Base-by-base conservation (phyloP, 2,888 invertebrate species). In the Chrysolina americana region DNA sequence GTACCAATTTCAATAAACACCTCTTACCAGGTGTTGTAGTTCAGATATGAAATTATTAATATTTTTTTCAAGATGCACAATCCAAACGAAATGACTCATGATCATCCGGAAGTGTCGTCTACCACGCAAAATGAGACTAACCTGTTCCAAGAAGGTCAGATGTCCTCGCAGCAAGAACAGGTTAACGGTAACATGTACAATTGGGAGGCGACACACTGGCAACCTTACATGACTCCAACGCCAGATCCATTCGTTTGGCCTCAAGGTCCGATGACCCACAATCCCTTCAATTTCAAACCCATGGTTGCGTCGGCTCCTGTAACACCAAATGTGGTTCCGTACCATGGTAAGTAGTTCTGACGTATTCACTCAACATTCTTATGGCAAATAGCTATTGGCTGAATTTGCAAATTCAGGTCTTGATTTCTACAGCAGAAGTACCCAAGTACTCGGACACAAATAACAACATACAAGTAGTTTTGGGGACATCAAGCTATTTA, bases 221-320 rank as follows among this genome's bases (percentile, higher is more conserved):
- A 76, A 50, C 70, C 75, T 0, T 77, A 73, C 21, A 62, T 77
- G n/a, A 70, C 77, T 2, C 73, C 76, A 21, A 73, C 76, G 1
- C 71, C 78, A 10, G 77, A 81, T 53, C 79, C 80, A 10, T 79
- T 79, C 53, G 74, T 81, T 15, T 84, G 83, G 83, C 81, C 83
- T 8, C 80, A 80, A 41, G 78, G 76, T 41, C 79, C 81, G 0
- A 65, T 75, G 6, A 77, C 79, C 47, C 82, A 78, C 9, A 75
- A 59, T 23, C 41, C 74, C 19, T 75, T 75, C 64, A 80, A 79
- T 56, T 73, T 81, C 28, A 83, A 83, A 64, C 84, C 84, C 1
- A 82, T 85, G 81, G 80, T 84, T 1, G 83, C 84, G 0, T 85
- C 85, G 10, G 83, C 84, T 28, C 84, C 85, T 3, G 82, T 81